Evolutionary conservation across 2,113 vertebrate genomes (phyloP).

Genomic region (Sylvia atricapilla): DNA sequence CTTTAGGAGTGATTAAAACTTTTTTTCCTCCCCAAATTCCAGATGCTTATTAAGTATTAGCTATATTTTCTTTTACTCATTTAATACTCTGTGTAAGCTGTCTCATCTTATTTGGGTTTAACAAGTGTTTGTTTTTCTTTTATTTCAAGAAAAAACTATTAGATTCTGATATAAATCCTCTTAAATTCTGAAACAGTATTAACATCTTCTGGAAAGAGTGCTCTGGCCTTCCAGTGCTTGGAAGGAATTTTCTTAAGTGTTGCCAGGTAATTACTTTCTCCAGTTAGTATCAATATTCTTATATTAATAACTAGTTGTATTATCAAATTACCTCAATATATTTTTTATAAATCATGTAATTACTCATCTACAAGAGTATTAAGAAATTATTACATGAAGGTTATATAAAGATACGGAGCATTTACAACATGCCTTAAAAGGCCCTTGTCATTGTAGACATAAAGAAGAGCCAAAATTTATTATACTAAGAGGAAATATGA

Average conservation of each 20-base stretch:
- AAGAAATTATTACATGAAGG: slow-evolving; percentile 55
- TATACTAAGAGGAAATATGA: background rate
- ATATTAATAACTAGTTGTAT: slow-evolving; percentile 2
- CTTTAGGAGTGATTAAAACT: background rate
- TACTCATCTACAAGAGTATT: background rate
- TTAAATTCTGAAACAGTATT: background rate
- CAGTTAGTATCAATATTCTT: slow-evolving; percentile 3
- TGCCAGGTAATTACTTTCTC: slow-evolving; percentile 57
- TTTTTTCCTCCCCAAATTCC: background rate
- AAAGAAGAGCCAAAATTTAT: slow-evolving; percentile 5
- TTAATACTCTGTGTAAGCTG: background rate
- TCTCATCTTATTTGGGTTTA: background rate
- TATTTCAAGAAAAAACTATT: background rate
- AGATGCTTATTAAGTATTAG: background rate
- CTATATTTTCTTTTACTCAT: background rate
- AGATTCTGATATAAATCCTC: background rate
- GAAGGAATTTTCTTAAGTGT: background rate
- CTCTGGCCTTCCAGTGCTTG: background rate
- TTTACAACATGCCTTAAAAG: slow-evolving; percentile 34
- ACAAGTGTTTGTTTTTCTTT: background rate
- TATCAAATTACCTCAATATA: slow-evolving; percentile 35
- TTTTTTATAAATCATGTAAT: slow-evolving; percentile 18
- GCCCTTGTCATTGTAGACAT: background rate
- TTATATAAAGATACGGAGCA: slow-evolving; percentile 22
- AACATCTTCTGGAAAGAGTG: background rate